phyloP scores from a whole-genome alignment of 2,113 vertebrate genomes.

The Mola mola region DNA sequence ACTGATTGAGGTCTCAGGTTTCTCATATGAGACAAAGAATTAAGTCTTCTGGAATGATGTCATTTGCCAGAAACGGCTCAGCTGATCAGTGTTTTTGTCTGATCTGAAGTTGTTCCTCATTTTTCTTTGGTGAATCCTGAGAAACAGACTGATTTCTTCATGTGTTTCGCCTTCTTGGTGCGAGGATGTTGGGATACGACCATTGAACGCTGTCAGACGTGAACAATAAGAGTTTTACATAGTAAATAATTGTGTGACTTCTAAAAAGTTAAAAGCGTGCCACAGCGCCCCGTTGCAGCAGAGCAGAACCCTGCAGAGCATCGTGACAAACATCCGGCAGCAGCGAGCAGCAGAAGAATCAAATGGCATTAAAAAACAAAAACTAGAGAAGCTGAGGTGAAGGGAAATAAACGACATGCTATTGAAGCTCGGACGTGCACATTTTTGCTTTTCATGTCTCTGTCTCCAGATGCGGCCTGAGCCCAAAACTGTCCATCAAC shows the following conservation, averaged over 20 bases:
- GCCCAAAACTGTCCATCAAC: slow-evolving; percentile 25
- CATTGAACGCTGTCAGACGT: neutral
- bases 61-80: no score
- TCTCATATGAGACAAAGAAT: no score
- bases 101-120: no score
- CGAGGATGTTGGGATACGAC: no score
- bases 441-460: slow-evolving; percentile 84
- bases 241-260: neutral
- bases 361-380: slow-evolving; percentile 23
- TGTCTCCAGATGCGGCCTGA: slow-evolving; percentile 73
- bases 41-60: no score
- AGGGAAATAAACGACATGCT: slow-evolving; percentile 86
- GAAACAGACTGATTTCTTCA: neutral
- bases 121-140: no score
- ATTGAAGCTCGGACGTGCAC: slow-evolving; percentile 90
- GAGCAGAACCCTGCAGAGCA: slow-evolving; percentile 35
- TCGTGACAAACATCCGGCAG: slow-evolving; percentile 40
- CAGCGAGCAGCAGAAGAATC: slow-evolving; percentile 26
- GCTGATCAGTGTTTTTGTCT: no score
- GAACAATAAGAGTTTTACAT: neutral
- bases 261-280: neutral
- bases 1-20: no score
- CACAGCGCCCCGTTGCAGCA: slow-evolving; percentile 41
- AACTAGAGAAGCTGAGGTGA: slow-evolving; percentile 21
- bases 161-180: no score